Conservation (phyloP, 2,888 invertebrate species). For the Poecilobothrus nobilitatus region DNA sequence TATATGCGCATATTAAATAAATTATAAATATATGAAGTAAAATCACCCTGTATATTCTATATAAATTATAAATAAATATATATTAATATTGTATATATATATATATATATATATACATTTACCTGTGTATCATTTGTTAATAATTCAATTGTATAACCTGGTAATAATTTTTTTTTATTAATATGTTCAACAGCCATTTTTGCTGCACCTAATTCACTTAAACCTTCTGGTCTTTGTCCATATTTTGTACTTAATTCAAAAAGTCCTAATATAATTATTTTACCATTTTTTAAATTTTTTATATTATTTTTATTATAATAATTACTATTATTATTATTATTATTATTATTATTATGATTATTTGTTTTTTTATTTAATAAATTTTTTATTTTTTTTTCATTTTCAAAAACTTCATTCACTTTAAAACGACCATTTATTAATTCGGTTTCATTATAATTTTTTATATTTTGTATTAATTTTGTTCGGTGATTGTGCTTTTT, state of each 20-base stretch:
- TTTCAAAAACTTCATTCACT: slow-evolving; percentile 43
- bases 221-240: slow-evolving; percentile 58
- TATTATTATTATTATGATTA: slow-evolving; percentile 16
- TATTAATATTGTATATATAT: too few species aligned
- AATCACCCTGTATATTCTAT: too few species aligned
- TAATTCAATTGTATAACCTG: slow-evolving; percentile 65
- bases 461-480: not conserved
- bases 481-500: not conserved
- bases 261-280: slow-evolving; percentile 64
- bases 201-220: slow-evolving; percentile 69
- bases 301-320: not conserved
- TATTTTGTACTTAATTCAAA: slow-evolving; percentile 65
- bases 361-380: slow-evolving; percentile 27
- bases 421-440: slow-evolving; percentile 33
- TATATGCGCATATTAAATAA: too few species aligned
- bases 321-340: slow-evolving; percentile 4
- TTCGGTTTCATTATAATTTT: slow-evolving; percentile 2
- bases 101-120: not conserved
- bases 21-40: too few species aligned
- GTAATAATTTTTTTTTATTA: slow-evolving; percentile 57
- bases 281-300: slow-evolving; percentile 38
- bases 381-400: slow-evolving; percentile 31
- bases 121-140: slow-evolving; percentile 83
- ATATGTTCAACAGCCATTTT: slow-evolving; percentile 70
- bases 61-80: too few species aligned